phyloP scores from a whole-genome alignment of 1,140 invertebrate genomes.

The Wiebesia pumilae region DNA sequence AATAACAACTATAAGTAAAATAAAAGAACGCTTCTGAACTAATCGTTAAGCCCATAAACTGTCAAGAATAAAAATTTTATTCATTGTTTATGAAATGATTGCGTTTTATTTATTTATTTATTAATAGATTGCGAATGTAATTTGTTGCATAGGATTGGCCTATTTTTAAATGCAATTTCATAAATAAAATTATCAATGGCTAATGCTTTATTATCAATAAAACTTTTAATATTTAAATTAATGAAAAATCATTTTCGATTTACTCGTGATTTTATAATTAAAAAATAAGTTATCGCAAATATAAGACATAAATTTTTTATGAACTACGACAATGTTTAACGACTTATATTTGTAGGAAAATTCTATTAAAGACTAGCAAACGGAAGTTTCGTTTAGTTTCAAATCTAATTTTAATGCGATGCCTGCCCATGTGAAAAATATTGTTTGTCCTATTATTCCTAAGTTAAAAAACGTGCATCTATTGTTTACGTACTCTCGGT shows the following conservation, averaged over 20 bases:
- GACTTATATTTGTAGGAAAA: neutral
- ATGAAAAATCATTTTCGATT: neutral
- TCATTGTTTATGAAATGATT: neutral
- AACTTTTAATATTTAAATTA: neutral
- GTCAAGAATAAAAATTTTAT: neutral
- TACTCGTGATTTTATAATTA: neutral
- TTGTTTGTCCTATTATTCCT: neutral
- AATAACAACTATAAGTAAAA: neutral
- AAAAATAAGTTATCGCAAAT: neutral
- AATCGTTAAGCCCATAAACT: neutral
- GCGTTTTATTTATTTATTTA: neutral
- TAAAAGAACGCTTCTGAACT: neutral
- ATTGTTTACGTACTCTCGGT: no score
- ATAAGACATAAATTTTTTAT: neutral
- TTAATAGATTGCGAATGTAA: neutral
- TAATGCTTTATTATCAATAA: no score
- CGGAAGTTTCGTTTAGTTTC: neutral
- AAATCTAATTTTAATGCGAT: neutral
- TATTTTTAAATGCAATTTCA: neutral
- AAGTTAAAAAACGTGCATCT: neutral
- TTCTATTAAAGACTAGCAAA: neutral
- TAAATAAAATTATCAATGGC: neutral
- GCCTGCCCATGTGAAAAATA: neutral
- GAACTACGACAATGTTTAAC: neutral
- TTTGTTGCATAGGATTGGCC: neutral